Evolutionary conservation across 2,888 invertebrate species (phyloP).

Genomic region (Apotomis capreana): DNA sequence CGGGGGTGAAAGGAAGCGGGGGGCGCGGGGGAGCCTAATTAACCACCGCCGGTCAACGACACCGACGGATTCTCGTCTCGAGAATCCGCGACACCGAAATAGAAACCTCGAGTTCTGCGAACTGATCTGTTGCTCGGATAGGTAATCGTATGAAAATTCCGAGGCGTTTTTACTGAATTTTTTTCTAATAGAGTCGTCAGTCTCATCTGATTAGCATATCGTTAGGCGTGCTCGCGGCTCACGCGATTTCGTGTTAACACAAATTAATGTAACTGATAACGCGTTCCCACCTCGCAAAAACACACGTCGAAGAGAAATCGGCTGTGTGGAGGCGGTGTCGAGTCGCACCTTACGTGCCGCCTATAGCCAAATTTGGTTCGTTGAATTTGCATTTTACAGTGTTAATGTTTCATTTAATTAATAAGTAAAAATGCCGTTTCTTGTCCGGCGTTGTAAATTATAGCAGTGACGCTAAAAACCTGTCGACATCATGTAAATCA

Average conservation of each 20-base stretch:
- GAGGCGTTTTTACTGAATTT: constrained; percentile 29
- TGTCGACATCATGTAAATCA: background rate
- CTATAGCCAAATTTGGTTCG: constrained; percentile 24
- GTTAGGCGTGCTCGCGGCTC: constrained; percentile 31
- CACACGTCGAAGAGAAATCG: constrained; percentile 27
- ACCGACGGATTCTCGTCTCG: constrained; percentile 56
- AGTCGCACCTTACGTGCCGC: constrained; percentile 14
- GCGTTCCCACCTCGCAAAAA: constrained; percentile 26
- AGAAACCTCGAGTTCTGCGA: constrained; percentile 29
- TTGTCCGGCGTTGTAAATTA: background rate
- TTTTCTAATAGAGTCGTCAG: constrained; percentile 38
- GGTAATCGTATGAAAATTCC: constrained; percentile 24
- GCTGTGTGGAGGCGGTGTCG: constrained; percentile 1
- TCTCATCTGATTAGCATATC: constrained; percentile 36
- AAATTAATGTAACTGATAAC: constrained; percentile 38
- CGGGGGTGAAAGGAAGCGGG: constrained; percentile 44
- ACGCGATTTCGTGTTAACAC: constrained; percentile 39
- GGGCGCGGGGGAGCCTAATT: constrained; percentile 65
- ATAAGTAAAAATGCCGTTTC: background rate
- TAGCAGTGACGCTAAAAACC: background rate
- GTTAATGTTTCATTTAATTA: constrained; percentile 1
- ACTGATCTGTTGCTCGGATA: constrained; percentile 17
- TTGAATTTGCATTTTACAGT: constrained; percentile 17
- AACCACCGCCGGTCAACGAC: constrained; percentile 75
- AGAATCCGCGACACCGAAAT: constrained; percentile 49